Percentiles rank a stretch among this genome's conserved stretches.
Evolutionary conservation across 2,113 vertebrate genomes (phyloP).

Genomic region (Glareola pratincola): DNA sequence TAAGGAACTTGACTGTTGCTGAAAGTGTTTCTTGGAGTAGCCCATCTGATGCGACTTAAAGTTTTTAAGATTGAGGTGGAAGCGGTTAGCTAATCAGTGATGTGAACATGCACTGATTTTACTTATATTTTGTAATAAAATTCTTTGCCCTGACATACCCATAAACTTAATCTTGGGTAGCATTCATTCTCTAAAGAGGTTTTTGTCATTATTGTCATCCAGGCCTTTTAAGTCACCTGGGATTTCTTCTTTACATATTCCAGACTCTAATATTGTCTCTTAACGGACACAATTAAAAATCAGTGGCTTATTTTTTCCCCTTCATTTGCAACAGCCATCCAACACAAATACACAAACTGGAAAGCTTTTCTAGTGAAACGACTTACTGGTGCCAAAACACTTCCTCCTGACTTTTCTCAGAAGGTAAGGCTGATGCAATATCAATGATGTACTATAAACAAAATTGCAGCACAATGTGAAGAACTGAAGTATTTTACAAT

Average conservation of each 20-base stretch:
- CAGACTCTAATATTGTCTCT: conserved; percentile 29
- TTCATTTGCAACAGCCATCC: conserved; percentile 86
- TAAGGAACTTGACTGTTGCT: background rate
- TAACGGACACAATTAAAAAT: conserved; percentile 15
- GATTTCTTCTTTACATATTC: conserved; percentile 52
- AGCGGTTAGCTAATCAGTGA: background rate
- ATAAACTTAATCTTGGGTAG: background rate
- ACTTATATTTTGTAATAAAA: background rate
- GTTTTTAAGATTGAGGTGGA: background rate
- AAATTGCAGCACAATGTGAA: background rate
- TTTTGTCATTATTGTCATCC: conserved; percentile 26
- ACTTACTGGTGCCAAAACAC: conserved; percentile 98
- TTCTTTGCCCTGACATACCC: background rate
- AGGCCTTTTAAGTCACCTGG: conserved; percentile 23
- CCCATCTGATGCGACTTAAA: background rate
- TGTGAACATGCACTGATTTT: background rate
- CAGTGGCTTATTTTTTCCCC: conserved; percentile 48
- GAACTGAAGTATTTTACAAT: background rate
- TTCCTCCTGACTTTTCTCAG: conserved; percentile 92
- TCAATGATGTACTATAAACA: background rate
- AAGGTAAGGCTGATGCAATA: conserved; percentile 80
- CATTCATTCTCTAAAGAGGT: conserved; percentile 16
- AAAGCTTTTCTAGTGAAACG: conserved; percentile 97
- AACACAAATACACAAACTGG: conserved; percentile 98
- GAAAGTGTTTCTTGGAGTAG: background rate